Conservation (phyloP, 2,797 vertebrate genomes). For the Anas flavirostris region DNA sequence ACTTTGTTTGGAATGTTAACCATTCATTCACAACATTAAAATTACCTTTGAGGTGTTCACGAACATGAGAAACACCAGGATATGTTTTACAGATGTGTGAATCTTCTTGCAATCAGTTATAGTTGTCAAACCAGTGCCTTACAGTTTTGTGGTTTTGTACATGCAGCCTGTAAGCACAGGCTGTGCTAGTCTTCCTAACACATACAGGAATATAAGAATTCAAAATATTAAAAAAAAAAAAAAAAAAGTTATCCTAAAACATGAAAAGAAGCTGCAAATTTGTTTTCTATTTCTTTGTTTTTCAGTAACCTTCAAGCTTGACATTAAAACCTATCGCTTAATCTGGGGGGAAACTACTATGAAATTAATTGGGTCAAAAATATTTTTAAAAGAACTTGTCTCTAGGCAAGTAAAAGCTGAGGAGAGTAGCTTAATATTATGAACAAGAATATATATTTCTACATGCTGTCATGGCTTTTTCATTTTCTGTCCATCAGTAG, state of each 20-base stretch:
- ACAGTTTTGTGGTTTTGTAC: neutral
- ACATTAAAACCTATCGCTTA: slow-evolving; percentile 19
- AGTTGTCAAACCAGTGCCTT: neutral
- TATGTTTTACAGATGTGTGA: neutral
- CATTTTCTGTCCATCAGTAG: neutral
- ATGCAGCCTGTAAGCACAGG: neutral
- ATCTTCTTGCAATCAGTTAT: neutral
- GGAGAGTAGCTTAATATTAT: slow-evolving; percentile 36
- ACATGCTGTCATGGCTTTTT: slow-evolving; percentile 13
- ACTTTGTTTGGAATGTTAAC: neutral
- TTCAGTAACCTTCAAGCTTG: slow-evolving; percentile 6
- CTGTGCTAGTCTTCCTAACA: neutral
- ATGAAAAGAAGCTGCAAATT: neutral
- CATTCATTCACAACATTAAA: neutral
- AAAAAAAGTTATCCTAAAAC: neutral
- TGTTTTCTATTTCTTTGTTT: slow-evolving; percentile 1
- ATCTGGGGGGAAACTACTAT: neutral
- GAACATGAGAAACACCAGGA: neutral
- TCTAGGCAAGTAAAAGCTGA: slow-evolving; percentile 59
- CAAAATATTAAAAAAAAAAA: neutral
- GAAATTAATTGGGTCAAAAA: slow-evolving; percentile 63
- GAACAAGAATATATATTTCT: neutral
- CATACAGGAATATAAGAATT: rapidly evolving
- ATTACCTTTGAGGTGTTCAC: neutral
- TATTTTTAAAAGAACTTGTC: slow-evolving; percentile 51